Conservation (phyloP, 2,113 vertebrate species). For the Psephotus haematonotus region DNA sequence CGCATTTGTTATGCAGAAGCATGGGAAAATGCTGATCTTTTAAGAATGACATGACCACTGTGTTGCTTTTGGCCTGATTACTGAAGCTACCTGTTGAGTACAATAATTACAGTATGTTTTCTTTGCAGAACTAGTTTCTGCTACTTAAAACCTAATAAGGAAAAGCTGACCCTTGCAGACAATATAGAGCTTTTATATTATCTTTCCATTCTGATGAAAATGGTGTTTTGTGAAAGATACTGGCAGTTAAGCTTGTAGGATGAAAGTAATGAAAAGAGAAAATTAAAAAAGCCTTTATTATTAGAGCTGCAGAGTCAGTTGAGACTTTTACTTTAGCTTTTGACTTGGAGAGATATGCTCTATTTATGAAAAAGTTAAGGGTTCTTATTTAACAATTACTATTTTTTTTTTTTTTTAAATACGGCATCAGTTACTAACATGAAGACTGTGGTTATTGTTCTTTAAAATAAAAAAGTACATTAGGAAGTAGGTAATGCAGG, state of each 20-base stretch:
- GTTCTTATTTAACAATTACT: background rate
- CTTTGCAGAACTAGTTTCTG: constrained; percentile 65
- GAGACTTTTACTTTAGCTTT: constrained; percentile 39
- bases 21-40: constrained; percentile 74
- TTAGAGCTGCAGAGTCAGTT: background rate
- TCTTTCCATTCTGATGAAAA: constrained; percentile 59
- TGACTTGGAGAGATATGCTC: background rate
- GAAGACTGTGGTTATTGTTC: background rate
- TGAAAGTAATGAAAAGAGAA: constrained; percentile 49
- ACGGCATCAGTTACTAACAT: background rate
- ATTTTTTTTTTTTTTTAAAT: background rate
- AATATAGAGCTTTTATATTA: constrained; percentile 63
- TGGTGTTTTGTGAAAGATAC: constrained; percentile 53
- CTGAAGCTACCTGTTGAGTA: constrained; percentile 71
- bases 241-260: constrained; percentile 50
- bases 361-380: constrained; percentile 11
- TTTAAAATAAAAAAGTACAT: background rate
- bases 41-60: constrained; percentile 64
- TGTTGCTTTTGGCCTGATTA: constrained; percentile 74
- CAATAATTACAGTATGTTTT: constrained; percentile 72
- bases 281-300: constrained; percentile 10
- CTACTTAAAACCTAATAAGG: constrained; percentile 76
- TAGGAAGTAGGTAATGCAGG: background rate
- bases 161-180: constrained; percentile 72
- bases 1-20: constrained; percentile 70